A percentile compares a stretch with the other conserved stretches of the same genome.
phyloP scores from a whole-genome alignment of 1,140 invertebrate genomes.

The Acromyrmex heyeri region DNA sequence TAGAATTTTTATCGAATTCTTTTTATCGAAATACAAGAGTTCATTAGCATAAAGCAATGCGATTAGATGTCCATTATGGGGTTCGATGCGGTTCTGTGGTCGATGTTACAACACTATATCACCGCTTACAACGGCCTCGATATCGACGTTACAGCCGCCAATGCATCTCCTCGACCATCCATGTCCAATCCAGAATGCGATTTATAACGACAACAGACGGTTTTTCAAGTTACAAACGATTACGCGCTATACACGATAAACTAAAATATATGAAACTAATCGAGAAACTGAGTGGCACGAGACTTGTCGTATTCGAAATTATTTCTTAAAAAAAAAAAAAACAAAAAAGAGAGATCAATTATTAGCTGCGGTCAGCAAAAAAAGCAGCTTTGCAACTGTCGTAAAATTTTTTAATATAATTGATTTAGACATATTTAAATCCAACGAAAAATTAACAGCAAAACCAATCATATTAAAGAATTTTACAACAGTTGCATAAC shows the following conservation, averaged over 20 bases:
- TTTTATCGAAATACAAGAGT: neutral
- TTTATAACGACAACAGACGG: conserved; percentile 52
- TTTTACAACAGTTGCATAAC: too few species aligned
- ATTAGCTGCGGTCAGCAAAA: too few species aligned
- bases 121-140: conserved; percentile 56
- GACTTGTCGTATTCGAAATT: neutral
- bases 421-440: too few species aligned
- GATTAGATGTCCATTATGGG: conserved; percentile 54
- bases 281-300: neutral
- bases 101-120: conserved; percentile 59
- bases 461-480: too few species aligned
- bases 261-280: conserved; percentile 53
- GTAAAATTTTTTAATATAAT: too few species aligned
- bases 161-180: conserved; percentile 57
- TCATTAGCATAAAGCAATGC: conserved; percentile 44
- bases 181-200: conserved; percentile 60
- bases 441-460: too few species aligned
- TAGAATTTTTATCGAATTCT: neutral
- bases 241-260: conserved; percentile 1
- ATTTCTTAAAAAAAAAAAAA: neutral
- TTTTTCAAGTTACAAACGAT: conserved; percentile 48
- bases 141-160: conserved; percentile 55
- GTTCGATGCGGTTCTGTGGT: conserved; percentile 36
- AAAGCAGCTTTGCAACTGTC: too few species aligned
- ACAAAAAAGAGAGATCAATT: neutral